Base-by-base conservation (phyloP, 2,797 vertebrate genomes). In the Chloroceryle inda region DNA sequence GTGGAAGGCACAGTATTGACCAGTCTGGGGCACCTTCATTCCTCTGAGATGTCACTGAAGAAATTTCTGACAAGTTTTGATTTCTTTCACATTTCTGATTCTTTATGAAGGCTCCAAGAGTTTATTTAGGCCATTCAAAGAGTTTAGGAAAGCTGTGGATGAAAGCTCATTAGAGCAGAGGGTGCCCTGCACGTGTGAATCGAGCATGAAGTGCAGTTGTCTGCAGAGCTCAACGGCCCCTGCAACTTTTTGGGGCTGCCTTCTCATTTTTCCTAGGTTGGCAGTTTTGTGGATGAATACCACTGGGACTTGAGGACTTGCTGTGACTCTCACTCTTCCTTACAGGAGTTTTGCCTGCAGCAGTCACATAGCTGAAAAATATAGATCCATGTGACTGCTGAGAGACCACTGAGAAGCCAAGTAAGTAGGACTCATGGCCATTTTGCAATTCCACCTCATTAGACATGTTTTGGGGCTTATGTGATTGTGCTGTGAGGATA, bases 381-480 rank as follows among this genome's bases (percentile, higher is more conserved):
- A 92, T 11, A 97, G 97, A 94, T 98, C 95, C 97, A 44, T 94
- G 96, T 97, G 98, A 96, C 96, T 97, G 97, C 97, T 97, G 87
- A 94, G 97, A 98, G 97, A 96, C 96, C 95, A 96, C 95, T 87
- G 92, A 96, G 85, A 96, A 97, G 95, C 95, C 97, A 97, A 95
- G 96, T 95, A 97, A 97, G 96, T 84, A 97, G 97, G 95, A 97
- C 96, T 96, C 90, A 62, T 96, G 97, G 97, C 97, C 98, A 97
- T 98, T 98, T 98, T 98, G 98, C 98, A 98, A 98, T 98, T 98
- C 97, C 96, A 98, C 97, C 98, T 98, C 98, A 98, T 98, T 98
- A 98, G 98, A 98, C 98, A 97, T 97, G 97, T 98, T 98, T 98
- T 97, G 98, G 97, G 97, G 97, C 97, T 98, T 97, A 97, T 85